These are phyloP conservation scores for Porites evermanni DNA, from an alignment of 92 coral and sea anemone genomes.

Conservation along the genomic window DNA sequence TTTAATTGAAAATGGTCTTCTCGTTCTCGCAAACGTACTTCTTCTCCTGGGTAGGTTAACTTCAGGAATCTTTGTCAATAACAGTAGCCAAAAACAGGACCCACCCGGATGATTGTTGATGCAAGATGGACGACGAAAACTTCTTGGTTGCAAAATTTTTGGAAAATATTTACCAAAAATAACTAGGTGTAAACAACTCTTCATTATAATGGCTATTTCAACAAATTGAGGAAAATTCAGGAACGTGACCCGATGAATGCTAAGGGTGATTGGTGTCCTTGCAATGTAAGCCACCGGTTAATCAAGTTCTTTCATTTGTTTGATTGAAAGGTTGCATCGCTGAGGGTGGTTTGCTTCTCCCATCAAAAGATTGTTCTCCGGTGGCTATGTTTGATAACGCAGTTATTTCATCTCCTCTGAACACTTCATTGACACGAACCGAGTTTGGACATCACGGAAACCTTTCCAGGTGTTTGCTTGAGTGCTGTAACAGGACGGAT, in stretches of 20 bases:
- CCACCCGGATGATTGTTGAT: too few species aligned
- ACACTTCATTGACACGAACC: not conserved
- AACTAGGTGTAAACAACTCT: too few species aligned
- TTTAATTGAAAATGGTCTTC: not conserved
- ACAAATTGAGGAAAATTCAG: too few species aligned
- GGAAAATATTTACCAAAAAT: too few species aligned
- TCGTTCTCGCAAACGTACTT: not conserved
- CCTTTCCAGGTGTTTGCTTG: conserved; percentile 25
- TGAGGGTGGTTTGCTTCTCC: not conserved
- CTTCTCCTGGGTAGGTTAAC: conserved; percentile 11
- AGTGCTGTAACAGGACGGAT: conserved; percentile 39
- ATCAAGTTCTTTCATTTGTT: not conserved
- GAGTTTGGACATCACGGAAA: conserved; percentile 23
- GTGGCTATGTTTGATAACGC: conserved; percentile 13
- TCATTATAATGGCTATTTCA: too few species aligned
- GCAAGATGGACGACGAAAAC: too few species aligned
- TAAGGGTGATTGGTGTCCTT: too few species aligned
- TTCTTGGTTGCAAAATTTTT: too few species aligned
- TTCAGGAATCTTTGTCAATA: not conserved
- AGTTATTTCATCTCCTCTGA: not conserved
- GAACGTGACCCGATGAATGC: too few species aligned
- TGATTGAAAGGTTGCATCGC: not conserved
- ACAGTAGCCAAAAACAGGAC: too few species aligned
- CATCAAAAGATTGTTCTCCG: conserved; percentile 17
- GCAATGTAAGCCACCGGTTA: not conserved